Conservation (phyloP, 1,140 invertebrate species). For the Drosophila bocki region DNA sequence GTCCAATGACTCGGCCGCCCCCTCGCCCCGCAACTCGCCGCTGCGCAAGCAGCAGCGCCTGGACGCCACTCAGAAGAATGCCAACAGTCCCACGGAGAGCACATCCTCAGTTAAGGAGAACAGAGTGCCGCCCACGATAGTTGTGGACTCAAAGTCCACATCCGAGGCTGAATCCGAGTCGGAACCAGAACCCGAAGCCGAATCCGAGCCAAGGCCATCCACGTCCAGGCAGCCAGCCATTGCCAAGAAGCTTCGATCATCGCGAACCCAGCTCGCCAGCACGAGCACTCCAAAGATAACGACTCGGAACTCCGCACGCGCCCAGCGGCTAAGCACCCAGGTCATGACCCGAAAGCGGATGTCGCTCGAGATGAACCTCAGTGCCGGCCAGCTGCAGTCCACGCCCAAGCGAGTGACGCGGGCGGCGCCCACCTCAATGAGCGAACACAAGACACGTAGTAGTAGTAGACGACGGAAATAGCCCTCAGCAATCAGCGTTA, state of each 20-base stretch:
- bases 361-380: slow-evolving; percentile 66
- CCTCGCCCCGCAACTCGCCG: slow-evolving; percentile 37
- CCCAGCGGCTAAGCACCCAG: slow-evolving; percentile 34
- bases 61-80: slow-evolving; percentile 35
- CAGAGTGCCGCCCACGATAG: slow-evolving; percentile 7
- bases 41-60: slow-evolving; percentile 58
- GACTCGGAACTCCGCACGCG: slow-evolving; percentile 62
- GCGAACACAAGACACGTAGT: slow-evolving; percentile 8
- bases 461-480: slow-evolving; percentile 28
- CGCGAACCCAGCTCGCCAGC: neutral
- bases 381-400: slow-evolving; percentile 50
- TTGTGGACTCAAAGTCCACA: neutral
- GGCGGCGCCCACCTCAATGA: slow-evolving; percentile 6
- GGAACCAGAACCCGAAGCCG: neutral
- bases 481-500: neutral
- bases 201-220: neutral
- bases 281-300: slow-evolving; percentile 40
- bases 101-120: slow-evolving; percentile 67
- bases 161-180: neutral
- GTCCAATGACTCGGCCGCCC: slow-evolving; percentile 10
- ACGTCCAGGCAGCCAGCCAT: neutral
- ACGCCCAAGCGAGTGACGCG: slow-evolving; percentile 62
- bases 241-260: neutral
- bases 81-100: slow-evolving; percentile 62
- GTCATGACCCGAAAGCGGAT: slow-evolving; percentile 68